Evolutionary conservation across 1,140 invertebrate species (phyloP).

Genomic region (Matsumurasca onukii): DNA sequence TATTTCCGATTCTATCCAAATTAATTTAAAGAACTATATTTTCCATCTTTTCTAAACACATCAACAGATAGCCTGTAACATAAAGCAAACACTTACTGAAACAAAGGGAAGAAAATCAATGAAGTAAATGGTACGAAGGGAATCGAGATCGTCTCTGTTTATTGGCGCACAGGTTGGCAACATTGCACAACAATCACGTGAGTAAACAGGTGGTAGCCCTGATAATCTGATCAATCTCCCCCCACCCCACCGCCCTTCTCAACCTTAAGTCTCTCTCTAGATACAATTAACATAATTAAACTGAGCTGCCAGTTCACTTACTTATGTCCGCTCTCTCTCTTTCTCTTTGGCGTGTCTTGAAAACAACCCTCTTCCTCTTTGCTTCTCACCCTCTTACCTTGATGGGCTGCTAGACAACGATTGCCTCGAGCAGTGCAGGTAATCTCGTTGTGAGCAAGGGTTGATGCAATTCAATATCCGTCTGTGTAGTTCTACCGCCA

Average conservation of each 20-base stretch:
- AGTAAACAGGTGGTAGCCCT: conserved; percentile 26
- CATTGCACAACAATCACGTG: conserved; percentile 10
- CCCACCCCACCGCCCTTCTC: conserved; percentile 4
- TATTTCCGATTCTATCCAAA: too few relatives aligned
- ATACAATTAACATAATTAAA: conserved; percentile 28
- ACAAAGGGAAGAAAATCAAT: conserved; percentile 13
- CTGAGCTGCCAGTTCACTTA: conserved; percentile 10
- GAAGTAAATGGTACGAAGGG: background rate
- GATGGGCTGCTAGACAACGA: too few relatives aligned
- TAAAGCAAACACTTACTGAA: too few relatives aligned
- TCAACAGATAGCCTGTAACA: too few relatives aligned
- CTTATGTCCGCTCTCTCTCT: background rate
- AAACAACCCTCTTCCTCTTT: background rate
- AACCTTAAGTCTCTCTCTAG: background rate
- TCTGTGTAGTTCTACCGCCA: too few relatives aligned
- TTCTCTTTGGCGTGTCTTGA: too few relatives aligned
- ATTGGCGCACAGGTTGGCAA: conserved; percentile 22
- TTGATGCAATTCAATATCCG: too few relatives aligned
- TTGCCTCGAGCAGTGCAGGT: too few relatives aligned
- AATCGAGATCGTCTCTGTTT: conserved; percentile 17
- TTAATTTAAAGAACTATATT: too few relatives aligned
- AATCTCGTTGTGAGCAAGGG: too few relatives aligned
- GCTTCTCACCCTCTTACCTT: too few relatives aligned
- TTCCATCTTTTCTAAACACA: too few relatives aligned
- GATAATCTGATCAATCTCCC: conserved; percentile 23